Evolutionary conservation across 2,888 invertebrate species (phyloP), one percentile per base, ranked within the genome.

Genomic region (Dicranocentrus wangi): DNA sequence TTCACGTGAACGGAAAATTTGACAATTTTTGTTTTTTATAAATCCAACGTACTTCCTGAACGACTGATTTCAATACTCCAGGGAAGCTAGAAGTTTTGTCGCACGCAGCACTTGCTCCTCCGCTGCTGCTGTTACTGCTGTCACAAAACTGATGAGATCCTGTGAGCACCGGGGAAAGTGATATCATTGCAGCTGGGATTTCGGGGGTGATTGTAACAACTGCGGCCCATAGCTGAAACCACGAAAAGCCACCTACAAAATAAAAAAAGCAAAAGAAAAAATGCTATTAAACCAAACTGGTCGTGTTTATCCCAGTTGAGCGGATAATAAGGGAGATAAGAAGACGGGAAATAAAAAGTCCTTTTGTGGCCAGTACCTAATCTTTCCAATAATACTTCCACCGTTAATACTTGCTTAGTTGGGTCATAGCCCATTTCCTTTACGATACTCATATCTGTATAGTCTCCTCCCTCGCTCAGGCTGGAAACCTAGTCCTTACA

Each of bases 141-240:
- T 75, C 8, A 63, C 78, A 78, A 42, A 79, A 47, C 28, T 72
- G 71, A n/a, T 58, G 43, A 17, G 82, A 75, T 2, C 84, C 84
- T 0, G 82, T 85, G 1, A 85, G 78, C 23, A 84, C 70, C 25
- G 85, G 83, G 15, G 83, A 83, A 1, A 84, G 47, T n/a, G 82
- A 75, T n/a, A 84, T 80, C 84, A 85, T 84, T 27, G 84, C 82
- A 19, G 83, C 84, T 2, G 83, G 39, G 17, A 84, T 75, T 77
- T 85, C 84, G 5, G 84, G 84, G 19, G 72, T 60, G 10, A 84
- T 82, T n/a, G 79, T 75, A 25, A 84, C 42, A 10, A 83, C 42
- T 17, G 82, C 68, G 0, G 78, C 81, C 73, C 60, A 76, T 17
- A 83, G 23, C 73, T 85, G 85, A 61, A 84, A 85, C 82, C 83